Evolutionary conservation across 2,797 vertebrate genomes (phyloP), one percentile per base, ranked within the genome.

Genomic region (Pygocentrus nattereri): DNA sequence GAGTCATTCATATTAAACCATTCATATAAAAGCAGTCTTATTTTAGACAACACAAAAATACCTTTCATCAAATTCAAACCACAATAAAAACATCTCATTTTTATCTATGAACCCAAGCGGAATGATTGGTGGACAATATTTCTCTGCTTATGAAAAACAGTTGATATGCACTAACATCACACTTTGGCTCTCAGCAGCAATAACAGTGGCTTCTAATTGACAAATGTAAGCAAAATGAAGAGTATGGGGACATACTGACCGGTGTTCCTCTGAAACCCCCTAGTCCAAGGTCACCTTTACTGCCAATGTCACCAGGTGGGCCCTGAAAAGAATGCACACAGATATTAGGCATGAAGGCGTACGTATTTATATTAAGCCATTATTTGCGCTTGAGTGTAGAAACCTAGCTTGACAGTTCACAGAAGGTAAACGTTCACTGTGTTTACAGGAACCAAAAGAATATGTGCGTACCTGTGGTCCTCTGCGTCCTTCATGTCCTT

Each of bases 401-500:
- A 50, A 18, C 49, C 49, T 16, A 50, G 49, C 2, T 19, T 19
- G 16, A 4, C 41, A 41, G 41, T 41, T 41, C 41, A 41, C 4
- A 41, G 41, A 4, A 10, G 4, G 10, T 41, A 41, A 41, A 41
- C 41, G 41, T 41, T 50, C 18, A 8, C 15, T 59, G 23, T 25
- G 2, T 3, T 11, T 30, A 34, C 0, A 21, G 30, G 7, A 34
- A 38, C 16, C 34, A 7, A 38, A 38, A 30, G 0, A 10, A 10
- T 11, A 58, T 12, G 41, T 54, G 80, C 86, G 41, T 86, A 97
- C 97, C 95, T 95, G 96, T 83, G 74, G 84, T 83, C 96, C 97
- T 65, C 74, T 92, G 0, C 23, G 38, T 21, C 97, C 97, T 5
- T 58, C 82, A 56, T 88, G 93, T 70, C 97, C 97, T 31, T 8